These are phyloP conservation scores for Pelodiscus sinensis DNA, from an alignment of 2,113 vertebrate species.

Conservation along the genomic window DNA sequence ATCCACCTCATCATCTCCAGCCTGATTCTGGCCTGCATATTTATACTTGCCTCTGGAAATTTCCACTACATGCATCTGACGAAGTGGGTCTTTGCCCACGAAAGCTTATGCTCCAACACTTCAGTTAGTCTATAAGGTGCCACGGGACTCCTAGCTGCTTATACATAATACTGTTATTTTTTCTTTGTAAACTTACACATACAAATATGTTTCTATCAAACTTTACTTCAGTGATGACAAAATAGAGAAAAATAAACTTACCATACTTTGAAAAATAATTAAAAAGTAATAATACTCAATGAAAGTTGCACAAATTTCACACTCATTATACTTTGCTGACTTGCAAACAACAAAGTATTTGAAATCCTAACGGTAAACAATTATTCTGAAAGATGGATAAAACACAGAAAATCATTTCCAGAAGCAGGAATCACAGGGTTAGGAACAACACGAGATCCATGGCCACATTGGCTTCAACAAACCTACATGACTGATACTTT, in stretches of 20 bases:
- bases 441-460: neutral
- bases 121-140: too few relatives aligned
- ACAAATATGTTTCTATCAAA: neutral
- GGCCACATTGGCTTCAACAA: neutral
- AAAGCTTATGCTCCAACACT: too few relatives aligned
- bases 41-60: too few relatives aligned
- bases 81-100: too few relatives aligned
- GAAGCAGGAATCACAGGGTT: neutral
- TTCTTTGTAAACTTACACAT: neutral
- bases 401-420: neutral
- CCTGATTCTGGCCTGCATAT: too few relatives aligned
- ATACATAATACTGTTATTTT: neutral
- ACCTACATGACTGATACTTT: neutral
- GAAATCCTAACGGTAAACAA: neutral
- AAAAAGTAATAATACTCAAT: neutral
- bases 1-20: too few relatives aligned
- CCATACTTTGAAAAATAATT: neutral
- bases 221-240: neutral
- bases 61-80: too few relatives aligned
- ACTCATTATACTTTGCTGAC: neutral
- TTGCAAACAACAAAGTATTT: neutral
- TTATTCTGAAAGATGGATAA: neutral
- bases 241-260: neutral
- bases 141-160: too few relatives aligned
- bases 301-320: neutral